These are phyloP conservation scores for Glaucopsyche alexis DNA, from an alignment of 2,888 invertebrate species.

Conservation along the genomic window DNA sequence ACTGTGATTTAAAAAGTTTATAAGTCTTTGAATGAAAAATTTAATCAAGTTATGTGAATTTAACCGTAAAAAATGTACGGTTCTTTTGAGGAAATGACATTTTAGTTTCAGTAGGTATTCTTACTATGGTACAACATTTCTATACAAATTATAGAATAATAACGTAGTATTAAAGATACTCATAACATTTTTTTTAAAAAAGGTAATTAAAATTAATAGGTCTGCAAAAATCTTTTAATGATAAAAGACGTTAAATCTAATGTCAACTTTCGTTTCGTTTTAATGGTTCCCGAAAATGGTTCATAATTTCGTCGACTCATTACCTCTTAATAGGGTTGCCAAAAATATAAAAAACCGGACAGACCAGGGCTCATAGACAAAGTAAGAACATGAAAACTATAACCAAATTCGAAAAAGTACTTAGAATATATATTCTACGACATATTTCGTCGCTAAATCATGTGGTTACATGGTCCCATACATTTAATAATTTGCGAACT, in stretches of 20 bases:
- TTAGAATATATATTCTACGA: too few relatives aligned
- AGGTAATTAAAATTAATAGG: neutral
- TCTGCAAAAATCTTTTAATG: neutral
- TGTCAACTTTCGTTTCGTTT: constrained; percentile 10
- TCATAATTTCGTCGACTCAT: constrained; percentile 9
- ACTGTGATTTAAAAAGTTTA: too few relatives aligned
- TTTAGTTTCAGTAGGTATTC: neutral
- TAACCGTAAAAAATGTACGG: neutral
- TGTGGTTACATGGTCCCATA: too few relatives aligned
- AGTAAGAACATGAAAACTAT: too few relatives aligned
- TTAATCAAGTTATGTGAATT: neutral
- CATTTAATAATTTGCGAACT: too few relatives aligned
- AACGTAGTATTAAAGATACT: neutral
- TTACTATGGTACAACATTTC: neutral
- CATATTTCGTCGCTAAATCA: too few relatives aligned
- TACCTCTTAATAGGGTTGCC: neutral
- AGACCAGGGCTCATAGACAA: neutral
- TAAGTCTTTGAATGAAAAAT: neutral
- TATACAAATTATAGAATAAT: neutral
- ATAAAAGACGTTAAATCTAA: constrained; percentile 8
- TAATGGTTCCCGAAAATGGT: constrained; percentile 5
- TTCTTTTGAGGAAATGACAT: neutral
- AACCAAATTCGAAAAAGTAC: too few relatives aligned
- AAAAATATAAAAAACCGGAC: neutral
- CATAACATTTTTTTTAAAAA: too few relatives aligned